These are phyloP conservation scores for Orthosia gracilis DNA, from an alignment of 2,888 invertebrate genomes.

Conservation along the genomic window DNA sequence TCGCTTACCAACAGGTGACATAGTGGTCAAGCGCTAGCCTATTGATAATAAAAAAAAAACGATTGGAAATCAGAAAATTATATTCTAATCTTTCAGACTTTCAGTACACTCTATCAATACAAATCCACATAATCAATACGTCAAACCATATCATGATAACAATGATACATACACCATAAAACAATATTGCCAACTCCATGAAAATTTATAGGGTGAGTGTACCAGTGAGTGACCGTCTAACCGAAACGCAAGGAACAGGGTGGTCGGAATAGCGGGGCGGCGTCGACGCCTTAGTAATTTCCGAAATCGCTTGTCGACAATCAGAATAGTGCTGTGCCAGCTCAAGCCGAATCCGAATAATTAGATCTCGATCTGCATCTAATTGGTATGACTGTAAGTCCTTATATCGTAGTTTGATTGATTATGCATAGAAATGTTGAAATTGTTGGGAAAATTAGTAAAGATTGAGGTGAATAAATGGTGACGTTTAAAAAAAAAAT, in stretches of 20 bases:
- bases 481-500: background rate
- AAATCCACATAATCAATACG: slow-evolving; percentile 11
- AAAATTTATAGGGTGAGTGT: slow-evolving; percentile 78
- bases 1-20: too few relatives aligned
- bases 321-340: slow-evolving; percentile 86
- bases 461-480: background rate
- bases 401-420: slow-evolving; percentile 71
- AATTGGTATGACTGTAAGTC: slow-evolving; percentile 80
- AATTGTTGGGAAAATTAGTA: background rate
- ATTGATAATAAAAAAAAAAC: too few relatives aligned
- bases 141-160: slow-evolving; percentile 36
- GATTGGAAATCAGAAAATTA: background rate
- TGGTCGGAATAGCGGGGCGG: slow-evolving; percentile 73
- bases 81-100: background rate
- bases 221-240: slow-evolving; percentile 81
- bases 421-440: slow-evolving; percentile 22
- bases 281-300: slow-evolving; percentile 89
- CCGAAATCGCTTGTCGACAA: slow-evolving; percentile 90
- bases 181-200: slow-evolving; percentile 64
- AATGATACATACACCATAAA: slow-evolving; percentile 49
- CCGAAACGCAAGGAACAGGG: slow-evolving; percentile 79
- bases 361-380: slow-evolving; percentile 88
- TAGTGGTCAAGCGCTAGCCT: too few relatives aligned
- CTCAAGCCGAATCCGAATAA: slow-evolving; percentile 85
- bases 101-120: background rate